A percentile compares a stretch with the other conserved stretches of the same genome.
Conservation (phyloP, 2,113 vertebrate genomes). For the Clupea harengus region DNA sequence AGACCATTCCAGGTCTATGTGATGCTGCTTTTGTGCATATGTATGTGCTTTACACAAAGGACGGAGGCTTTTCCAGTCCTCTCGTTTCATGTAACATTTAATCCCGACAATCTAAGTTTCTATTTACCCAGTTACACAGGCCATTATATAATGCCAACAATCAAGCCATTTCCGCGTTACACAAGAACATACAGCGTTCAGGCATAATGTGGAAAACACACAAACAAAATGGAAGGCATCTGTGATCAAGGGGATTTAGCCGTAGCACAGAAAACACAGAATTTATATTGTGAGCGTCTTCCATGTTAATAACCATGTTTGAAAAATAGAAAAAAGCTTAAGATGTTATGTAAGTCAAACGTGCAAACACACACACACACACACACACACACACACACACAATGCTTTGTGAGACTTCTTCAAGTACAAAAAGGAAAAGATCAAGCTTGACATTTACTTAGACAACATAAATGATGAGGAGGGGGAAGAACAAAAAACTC, state of each 20-base stretch:
- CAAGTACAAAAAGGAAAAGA: neutral
- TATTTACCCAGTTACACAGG: neutral
- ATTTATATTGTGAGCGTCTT: neutral
- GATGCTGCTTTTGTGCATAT: neutral
- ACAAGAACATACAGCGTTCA: neutral
- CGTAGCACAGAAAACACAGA: neutral
- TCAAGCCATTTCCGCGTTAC: neutral
- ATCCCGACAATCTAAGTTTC: neutral
- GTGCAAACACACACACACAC: neutral
- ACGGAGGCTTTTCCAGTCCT: neutral
- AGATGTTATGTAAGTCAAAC: conserved; percentile 16
- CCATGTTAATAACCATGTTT: conserved; percentile 10
- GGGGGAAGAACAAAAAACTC: neutral
- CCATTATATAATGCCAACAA: conserved; percentile 8
- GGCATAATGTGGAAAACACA: neutral
- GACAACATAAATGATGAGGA: neutral
- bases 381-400: neutral
- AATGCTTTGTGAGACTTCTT: neutral
- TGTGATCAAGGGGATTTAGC: neutral
- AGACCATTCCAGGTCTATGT: neutral
- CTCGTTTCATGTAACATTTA: conserved; percentile 10
- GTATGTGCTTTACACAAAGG: neutral
- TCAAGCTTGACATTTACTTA: neutral
- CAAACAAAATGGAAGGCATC: neutral
- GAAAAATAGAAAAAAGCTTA: conserved; percentile 1